Percentiles rank a stretch among this genome's conserved stretches.
Conservation (phyloP, 2,113 vertebrate species). For the Archocentrus centrarchus region DNA sequence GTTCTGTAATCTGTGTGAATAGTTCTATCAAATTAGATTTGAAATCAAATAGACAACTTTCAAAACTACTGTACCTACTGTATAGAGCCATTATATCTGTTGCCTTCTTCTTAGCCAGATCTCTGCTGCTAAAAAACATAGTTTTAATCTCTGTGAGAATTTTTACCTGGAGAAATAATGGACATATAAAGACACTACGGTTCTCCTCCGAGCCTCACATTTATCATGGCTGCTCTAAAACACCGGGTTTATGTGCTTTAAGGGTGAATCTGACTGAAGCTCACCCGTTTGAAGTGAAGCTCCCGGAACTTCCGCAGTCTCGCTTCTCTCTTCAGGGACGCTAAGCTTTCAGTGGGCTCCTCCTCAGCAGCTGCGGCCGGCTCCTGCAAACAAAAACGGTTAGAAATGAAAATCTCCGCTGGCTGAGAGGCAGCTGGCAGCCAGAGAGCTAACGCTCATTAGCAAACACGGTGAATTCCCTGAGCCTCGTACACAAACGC, state of each 20-base stretch:
- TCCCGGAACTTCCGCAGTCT: conserved; percentile 91
- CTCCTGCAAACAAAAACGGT: conserved; percentile 35
- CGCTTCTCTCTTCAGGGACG: conserved; percentile 85
- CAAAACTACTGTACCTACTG: no score
- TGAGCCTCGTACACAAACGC: conserved; percentile 45
- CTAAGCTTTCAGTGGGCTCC: conserved; percentile 39
- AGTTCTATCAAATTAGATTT: no score
- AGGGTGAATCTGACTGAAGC: not conserved
- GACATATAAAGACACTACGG: no score
- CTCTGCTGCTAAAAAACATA: no score
- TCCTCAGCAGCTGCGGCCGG: conserved; percentile 36
- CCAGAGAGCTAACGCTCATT: not conserved
- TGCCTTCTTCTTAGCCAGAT: no score
- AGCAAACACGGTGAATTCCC: not conserved
- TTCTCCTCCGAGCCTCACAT: no score
- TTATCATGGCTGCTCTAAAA: no score
- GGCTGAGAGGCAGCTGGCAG: rapidly evolving
- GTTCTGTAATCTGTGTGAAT: no score
- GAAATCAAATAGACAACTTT: no score
- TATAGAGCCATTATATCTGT: not conserved
- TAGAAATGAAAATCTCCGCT: not conserved
- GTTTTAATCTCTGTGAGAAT: no score
- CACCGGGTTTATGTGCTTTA: rapidly evolving
- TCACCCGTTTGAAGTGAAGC: conserved; percentile 91
- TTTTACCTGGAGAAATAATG: no score